These are phyloP conservation scores for Yponomeuta malinellus DNA, from an alignment of 2,888 invertebrate genomes.

Conservation along the genomic window DNA sequence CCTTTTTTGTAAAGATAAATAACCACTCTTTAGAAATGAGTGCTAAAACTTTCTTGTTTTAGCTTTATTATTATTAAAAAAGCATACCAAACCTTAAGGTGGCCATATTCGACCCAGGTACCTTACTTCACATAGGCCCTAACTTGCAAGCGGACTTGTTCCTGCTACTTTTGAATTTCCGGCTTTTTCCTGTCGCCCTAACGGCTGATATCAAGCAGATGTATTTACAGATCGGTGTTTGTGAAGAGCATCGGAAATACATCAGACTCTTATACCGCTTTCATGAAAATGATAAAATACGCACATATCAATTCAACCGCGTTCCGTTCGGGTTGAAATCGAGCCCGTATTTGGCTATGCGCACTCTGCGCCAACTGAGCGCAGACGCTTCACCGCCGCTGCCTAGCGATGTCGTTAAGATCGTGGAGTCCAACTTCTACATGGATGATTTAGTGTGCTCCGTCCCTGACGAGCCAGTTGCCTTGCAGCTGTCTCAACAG, in stretches of 20 bases:
- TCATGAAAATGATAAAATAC: neutral
- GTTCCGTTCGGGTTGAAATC: neutral
- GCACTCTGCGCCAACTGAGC: neutral
- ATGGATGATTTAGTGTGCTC: too few species aligned
- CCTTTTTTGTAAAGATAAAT: too few species aligned
- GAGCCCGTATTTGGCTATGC: constrained; percentile 5
- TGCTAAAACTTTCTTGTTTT: too few species aligned
- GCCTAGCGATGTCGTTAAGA: too few species aligned
- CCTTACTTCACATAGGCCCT: constrained; percentile 7
- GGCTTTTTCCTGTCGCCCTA: neutral
- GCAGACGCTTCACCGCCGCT: too few species aligned
- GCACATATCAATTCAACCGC: constrained; percentile 1
- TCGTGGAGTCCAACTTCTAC: too few species aligned
- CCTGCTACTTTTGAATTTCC: constrained; percentile 10
- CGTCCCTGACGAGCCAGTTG: neutral
- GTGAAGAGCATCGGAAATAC: neutral
- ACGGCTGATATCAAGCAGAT: constrained; percentile 10
- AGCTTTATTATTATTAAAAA: too few species aligned
- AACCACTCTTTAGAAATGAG: too few species aligned
- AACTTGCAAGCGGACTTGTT: constrained; percentile 14
- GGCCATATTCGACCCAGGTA: too few species aligned
- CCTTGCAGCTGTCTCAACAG: neutral
- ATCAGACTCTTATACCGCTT: neutral
- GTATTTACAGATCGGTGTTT: neutral
- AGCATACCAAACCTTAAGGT: too few species aligned